Evolutionary conservation across 30 jellyfish, hydroid and myxozoan species (phyloP).

Genomic region (Phacellophora camtschatica): DNA sequence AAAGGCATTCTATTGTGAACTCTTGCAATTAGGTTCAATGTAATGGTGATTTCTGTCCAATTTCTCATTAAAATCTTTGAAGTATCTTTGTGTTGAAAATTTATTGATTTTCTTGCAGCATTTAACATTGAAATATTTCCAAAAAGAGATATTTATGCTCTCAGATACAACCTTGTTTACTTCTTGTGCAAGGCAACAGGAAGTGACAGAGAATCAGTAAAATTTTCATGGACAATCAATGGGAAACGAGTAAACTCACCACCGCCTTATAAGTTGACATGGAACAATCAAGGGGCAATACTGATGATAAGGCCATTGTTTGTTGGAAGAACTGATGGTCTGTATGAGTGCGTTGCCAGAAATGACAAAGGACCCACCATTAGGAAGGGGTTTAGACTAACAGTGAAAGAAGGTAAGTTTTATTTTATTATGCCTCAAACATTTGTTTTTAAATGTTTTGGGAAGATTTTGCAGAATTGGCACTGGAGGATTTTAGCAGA

Average conservation of each 20-base stretch:
- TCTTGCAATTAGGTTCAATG: too few relatives aligned
- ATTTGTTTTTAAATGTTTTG: too few relatives aligned
- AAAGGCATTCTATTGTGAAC: too few relatives aligned
- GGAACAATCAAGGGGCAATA: slow-evolving; percentile 44
- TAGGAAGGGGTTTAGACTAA: slow-evolving; percentile 47
- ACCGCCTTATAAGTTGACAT: slow-evolving; percentile 46
- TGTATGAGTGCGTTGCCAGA: slow-evolving; percentile 61
- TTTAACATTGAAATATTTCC: slow-evolving; percentile 43
- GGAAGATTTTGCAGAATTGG: too few relatives aligned
- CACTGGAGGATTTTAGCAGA: too few relatives aligned
- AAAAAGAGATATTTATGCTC: slow-evolving; percentile 34
- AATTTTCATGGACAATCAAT: slow-evolving; percentile 26
- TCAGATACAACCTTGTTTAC: slow-evolving; percentile 53
- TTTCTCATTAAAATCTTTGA: too few relatives aligned
- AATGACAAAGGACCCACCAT: slow-evolving; percentile 21
- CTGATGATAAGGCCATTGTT: slow-evolving; percentile 74
- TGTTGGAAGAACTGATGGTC: slow-evolving; percentile 73
- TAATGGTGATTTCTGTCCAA: too few relatives aligned
- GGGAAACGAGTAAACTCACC: slow-evolving; percentile 6
- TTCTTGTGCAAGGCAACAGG: slow-evolving; percentile 47
- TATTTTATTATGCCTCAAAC: neutral
- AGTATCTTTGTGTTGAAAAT: too few relatives aligned
- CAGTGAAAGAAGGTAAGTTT: slow-evolving; percentile 67
- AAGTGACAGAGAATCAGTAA: slow-evolving; percentile 17
- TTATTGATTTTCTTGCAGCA: slow-evolving; percentile 6